Percentiles rank a stretch among this genome's conserved stretches.
These are phyloP conservation scores for Poecilia gillii DNA, from an alignment of 2,797 vertebrate genomes.

Conservation along the genomic window DNA sequence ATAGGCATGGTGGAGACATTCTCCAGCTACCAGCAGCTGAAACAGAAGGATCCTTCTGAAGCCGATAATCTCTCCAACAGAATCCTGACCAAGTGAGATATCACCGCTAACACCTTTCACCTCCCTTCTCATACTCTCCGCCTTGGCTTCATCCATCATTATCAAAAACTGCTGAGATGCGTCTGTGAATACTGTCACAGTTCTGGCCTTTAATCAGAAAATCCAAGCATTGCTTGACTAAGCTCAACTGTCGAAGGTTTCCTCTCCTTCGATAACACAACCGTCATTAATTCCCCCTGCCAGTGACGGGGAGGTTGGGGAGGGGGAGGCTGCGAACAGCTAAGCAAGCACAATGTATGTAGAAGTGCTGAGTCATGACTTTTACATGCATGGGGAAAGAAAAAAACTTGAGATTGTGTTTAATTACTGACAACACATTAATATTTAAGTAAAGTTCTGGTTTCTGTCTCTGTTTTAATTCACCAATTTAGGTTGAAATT, in stretches of 20 bases:
- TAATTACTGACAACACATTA: conserved; percentile 44
- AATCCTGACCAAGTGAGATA: conserved; percentile 62
- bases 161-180: conserved; percentile 52
- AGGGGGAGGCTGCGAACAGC: conserved; percentile 36
- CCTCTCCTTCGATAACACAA: conserved; percentile 56
- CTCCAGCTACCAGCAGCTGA: conserved; percentile 68
- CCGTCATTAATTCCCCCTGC: conserved; percentile 60
- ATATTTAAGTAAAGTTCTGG: conserved; percentile 40
- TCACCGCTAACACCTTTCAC: conserved; percentile 23
- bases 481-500: neutral
- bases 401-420: conserved; percentile 49
- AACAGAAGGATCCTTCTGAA: conserved; percentile 52
- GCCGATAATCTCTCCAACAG: conserved; percentile 68
- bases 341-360: conserved; percentile 57
- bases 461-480: neutral
- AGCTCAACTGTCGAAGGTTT: conserved; percentile 61
- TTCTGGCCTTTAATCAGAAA: conserved; percentile 59
- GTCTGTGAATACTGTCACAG: conserved; percentile 43
- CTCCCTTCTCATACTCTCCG: conserved; percentile 29
- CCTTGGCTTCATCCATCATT: conserved; percentile 30
- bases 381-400: conserved; percentile 37
- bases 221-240: conserved; percentile 63
- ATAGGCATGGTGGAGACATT: conserved; percentile 75
- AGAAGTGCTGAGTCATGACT: conserved; percentile 60
- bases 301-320: conserved; percentile 27